phyloP scores from a whole-genome alignment of 2,888 invertebrate genomes.

The Sarcophaga subvicina region DNA sequence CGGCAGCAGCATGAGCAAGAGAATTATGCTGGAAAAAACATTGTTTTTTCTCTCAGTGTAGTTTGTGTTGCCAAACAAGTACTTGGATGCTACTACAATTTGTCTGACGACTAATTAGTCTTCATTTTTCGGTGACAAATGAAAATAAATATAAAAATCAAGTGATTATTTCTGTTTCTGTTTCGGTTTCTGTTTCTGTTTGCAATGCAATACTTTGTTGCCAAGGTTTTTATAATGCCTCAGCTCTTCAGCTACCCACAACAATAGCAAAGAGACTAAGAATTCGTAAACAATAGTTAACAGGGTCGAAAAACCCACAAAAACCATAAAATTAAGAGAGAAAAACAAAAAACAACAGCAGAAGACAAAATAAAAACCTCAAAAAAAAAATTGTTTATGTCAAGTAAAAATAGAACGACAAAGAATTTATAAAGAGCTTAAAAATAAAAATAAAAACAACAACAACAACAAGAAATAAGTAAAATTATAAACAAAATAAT shows the following conservation, averaged over 20 bases:
- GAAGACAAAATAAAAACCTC: not conserved
- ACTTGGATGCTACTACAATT: conserved; percentile 50
- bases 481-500: not conserved
- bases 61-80: not conserved
- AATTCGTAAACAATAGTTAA: not conserved
- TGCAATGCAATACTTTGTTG: not conserved
- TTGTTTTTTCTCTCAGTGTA: not conserved
- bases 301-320: conserved; percentile 48
- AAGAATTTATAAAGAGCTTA: not conserved
- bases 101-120: conserved; percentile 62
- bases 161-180: not conserved
- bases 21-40: not conserved
- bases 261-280: not conserved
- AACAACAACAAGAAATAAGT: not conserved
- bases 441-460: not conserved
- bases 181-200: not conserved
- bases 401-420: not conserved
- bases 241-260: not conserved
- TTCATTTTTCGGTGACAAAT: conserved; percentile 45
- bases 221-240: not conserved
- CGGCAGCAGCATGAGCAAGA: not conserved
- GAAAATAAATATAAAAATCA: conserved; percentile 27
- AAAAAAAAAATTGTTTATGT: too few relatives aligned
- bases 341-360: conserved; percentile 24
- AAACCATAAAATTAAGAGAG: conserved; percentile 60